Base-by-base conservation (phyloP, 2,113 vertebrate genomes). In the Colossoma macropomum region DNA sequence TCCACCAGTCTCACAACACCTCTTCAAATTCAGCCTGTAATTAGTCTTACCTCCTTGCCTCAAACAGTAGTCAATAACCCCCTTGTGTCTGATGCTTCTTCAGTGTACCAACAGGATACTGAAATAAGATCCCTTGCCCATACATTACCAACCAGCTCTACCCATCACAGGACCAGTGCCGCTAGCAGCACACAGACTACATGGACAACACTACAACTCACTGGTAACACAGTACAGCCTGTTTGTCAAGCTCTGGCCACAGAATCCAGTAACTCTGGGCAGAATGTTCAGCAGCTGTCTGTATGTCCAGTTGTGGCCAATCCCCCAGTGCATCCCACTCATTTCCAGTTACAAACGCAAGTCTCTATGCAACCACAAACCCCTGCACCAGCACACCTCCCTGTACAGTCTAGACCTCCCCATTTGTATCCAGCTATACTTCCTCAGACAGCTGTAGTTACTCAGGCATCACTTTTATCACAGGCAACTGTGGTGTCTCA, bases 151-250 rank as follows among this genome's bases (percentile, higher is more conserved):
- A n/a, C 77, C 65, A 85, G 74, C 80, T 91, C 91, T 80, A 84
- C 86, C 65, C 90, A 92, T 68, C 90, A 92, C 1, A 87, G 90
- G 71, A 87, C 90, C 11, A 92, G 91, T 56, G 86, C 93, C 21
- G 87, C 93, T 38, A 93, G 95, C 72, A 98, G 96, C 91, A 99
- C 98, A 1, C 97, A 98, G 91, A 99, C 98, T 15, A 99, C 97
- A 0, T 99, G 98, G 98, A 98, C 97, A 19, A 99, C 98, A 15
- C 88, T 99, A 89, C 97, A 99, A 80, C 92, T 99, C 85, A 94
- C 97, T 0, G 97, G 97, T 73, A 99, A 97, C 89, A 98, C 97
- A 0, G 95, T 99, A 62, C 97, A 97, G 88, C 97, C 98, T 1
- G 92, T 99, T 75, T 97, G 95, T 89, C 97, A 97, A 88, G 92